These are phyloP conservation scores for Trichogramma pretiosum DNA, from an alignment of 1,140 invertebrate species.

Conservation along the genomic window DNA sequence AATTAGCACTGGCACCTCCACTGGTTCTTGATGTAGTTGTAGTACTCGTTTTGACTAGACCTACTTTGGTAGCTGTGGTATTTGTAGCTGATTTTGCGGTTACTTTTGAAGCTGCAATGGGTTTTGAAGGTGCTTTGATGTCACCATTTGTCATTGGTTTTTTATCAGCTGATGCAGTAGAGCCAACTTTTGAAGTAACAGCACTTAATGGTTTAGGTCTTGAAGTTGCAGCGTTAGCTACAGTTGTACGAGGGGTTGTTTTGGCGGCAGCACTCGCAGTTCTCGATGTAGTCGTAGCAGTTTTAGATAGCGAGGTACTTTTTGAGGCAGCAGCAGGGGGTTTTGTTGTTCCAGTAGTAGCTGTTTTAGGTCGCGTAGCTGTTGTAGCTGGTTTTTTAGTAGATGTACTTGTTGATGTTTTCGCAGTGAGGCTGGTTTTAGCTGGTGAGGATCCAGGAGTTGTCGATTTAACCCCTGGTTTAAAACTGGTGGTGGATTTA, in stretches of 20 bases:
- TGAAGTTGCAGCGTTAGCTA: constrained; percentile 15
- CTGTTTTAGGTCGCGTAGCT: constrained; percentile 18
- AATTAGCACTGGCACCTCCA: constrained; percentile 5
- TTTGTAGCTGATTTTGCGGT: constrained; percentile 7
- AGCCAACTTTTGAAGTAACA: constrained; percentile 31
- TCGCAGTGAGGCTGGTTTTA: constrained; percentile 23
- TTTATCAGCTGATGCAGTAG: constrained; percentile 14
- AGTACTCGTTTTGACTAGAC: constrained; percentile 24
- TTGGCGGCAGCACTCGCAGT: constrained; percentile 22
- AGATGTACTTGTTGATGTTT: constrained; percentile 21
- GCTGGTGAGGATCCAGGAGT: constrained; percentile 34
- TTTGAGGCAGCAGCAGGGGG: constrained; percentile 19
- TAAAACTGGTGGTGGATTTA: constrained; percentile 22
- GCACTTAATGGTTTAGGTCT: constrained; percentile 9
- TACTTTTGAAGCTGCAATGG: constrained; percentile 15
- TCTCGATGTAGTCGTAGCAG: constrained; percentile 12
- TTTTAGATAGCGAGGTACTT: constrained; percentile 19
- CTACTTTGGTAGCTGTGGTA: constrained; percentile 7
- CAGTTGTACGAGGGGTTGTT: constrained; percentile 12
- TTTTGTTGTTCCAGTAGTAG: constrained; percentile 18
- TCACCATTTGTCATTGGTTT: constrained; percentile 46
- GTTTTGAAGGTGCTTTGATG: constrained; percentile 33
- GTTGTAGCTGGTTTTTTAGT: constrained; percentile 26
- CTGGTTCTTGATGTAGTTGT: constrained; percentile 7
- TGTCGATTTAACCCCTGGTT: constrained; percentile 28